phyloP scores from a whole-genome alignment of 2,888 invertebrate genomes.

The Hanleya hanleyi region DNA sequence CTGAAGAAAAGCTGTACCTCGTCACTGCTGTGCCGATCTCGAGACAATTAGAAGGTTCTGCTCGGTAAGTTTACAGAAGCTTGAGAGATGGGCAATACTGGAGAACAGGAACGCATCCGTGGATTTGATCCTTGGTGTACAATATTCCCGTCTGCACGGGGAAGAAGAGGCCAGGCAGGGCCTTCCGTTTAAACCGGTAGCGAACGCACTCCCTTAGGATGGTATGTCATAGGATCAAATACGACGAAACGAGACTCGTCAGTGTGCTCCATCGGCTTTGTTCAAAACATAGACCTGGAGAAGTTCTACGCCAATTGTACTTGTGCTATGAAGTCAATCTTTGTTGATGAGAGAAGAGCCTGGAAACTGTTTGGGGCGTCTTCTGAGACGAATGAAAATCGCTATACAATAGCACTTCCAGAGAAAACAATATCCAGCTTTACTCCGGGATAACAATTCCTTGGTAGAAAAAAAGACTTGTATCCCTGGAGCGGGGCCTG shows the following conservation, averaged over 20 bases:
- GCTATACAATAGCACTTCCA: not conserved
- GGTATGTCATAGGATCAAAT: not conserved
- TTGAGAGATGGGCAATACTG: no score
- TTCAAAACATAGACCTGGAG: not conserved
- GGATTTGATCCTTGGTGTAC: not conserved
- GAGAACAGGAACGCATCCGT: not conserved
- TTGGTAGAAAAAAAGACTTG: not conserved
- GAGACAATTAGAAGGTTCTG: no score
- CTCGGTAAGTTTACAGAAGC: no score
- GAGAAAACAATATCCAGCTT: not conserved
- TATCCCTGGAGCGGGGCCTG: not conserved
- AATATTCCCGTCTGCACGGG: not conserved
- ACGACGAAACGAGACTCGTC: not conserved
- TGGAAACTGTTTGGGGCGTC: not conserved
- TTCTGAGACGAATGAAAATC: not conserved
- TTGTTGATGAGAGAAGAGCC: not conserved
- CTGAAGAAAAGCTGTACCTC: no score
- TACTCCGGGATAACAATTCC: not conserved
- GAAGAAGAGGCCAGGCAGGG: conserved; percentile 2
- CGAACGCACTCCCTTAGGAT: not conserved
- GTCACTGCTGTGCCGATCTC: no score
- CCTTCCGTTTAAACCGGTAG: conserved; percentile 2
- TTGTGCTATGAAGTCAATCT: not conserved
- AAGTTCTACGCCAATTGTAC: not conserved
- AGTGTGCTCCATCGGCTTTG: not conserved